Evolutionary conservation across 2,888 invertebrate species (phyloP).

Genomic region (Philaethria dido): DNA sequence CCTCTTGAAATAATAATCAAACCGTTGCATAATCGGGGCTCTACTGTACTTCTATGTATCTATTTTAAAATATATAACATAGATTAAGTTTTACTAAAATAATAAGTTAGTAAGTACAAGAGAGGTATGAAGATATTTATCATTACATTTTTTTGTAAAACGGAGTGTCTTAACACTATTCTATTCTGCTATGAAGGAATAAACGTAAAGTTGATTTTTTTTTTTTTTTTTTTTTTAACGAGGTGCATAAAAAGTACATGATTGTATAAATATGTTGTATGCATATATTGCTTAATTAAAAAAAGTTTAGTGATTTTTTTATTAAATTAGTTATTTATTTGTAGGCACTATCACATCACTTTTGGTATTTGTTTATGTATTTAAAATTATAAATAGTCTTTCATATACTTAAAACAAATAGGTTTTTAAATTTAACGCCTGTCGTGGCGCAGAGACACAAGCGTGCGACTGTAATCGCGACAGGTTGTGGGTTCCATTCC

Average conservation of each 20-base stretch:
- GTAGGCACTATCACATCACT: not conserved
- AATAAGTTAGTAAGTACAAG: conserved; percentile 6
- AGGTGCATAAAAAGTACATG: not conserved
- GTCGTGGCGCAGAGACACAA: no score
- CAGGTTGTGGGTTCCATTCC: no score
- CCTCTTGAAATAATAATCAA: no score
- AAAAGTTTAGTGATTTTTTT: not conserved
- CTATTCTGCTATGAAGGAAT: no score
- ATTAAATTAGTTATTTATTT: not conserved
- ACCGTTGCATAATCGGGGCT: no score
- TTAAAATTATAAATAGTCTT: not conserved
- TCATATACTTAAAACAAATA: not conserved
- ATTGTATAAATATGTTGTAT: not conserved
- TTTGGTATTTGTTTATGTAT: not conserved
- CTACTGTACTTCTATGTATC: no score
- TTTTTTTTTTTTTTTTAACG: not conserved
- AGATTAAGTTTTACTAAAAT: not conserved
- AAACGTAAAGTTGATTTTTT: not conserved
- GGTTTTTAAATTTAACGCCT: not conserved
- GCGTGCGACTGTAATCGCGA: no score
- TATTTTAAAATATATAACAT: no score
- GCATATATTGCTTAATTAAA: not conserved
- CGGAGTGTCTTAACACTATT: no score
- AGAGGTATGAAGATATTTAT: not conserved
- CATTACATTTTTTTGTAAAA: no score